Base-by-base conservation (phyloP, 2,888 invertebrate species). In the Myopa testacea region DNA sequence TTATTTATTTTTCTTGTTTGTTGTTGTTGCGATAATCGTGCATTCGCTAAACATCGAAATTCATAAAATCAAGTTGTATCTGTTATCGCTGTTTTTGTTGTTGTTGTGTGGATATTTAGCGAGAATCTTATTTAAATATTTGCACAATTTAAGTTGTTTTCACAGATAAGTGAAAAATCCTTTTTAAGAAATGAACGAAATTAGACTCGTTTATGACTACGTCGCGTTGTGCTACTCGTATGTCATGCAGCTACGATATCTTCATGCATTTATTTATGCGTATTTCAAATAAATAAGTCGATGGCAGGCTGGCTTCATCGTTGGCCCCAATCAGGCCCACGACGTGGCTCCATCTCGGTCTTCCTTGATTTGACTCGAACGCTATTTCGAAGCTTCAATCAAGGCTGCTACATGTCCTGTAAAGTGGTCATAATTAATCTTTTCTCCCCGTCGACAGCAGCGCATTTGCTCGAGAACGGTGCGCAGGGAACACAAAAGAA, bases 351-450 rank as follows among this genome's bases (percentile, higher is more conserved):
- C 26, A 26, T 45, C 45, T 45, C 10, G 7, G 45, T 45, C 16
- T 55, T 55, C 55, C 55, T 10, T 55, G 16, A 55, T 8, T n/a
- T 1, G 16, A 4, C 14, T n/a, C 55, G 16, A 16, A 5, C 10
- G 6, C 55, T 4, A 55, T 55, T 16, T n/a, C 12, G n/a, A 62
- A 26, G 10, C 62, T 62, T 19, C 62, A 34, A 26, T 5, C 12
- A 26, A 19, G 12, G n/a, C 58, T 58, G 16, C 58, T 16, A 67
- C 38, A 26, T 74, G 74, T 50, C 37, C 74, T 45, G 71, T 40
- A 65, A 37, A 65, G 74, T 73, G 62, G 65, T n/a, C 60, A 78
- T 69, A 69, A 78, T 78, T 68, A 78, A 78, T 78, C 77, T 78
- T 69, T 26, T 78, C n/a, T 19, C 37, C 6, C 63, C 73, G 50